Base-by-base conservation (phyloP, 2,113 vertebrate species). In the Climacteris rufus region DNA sequence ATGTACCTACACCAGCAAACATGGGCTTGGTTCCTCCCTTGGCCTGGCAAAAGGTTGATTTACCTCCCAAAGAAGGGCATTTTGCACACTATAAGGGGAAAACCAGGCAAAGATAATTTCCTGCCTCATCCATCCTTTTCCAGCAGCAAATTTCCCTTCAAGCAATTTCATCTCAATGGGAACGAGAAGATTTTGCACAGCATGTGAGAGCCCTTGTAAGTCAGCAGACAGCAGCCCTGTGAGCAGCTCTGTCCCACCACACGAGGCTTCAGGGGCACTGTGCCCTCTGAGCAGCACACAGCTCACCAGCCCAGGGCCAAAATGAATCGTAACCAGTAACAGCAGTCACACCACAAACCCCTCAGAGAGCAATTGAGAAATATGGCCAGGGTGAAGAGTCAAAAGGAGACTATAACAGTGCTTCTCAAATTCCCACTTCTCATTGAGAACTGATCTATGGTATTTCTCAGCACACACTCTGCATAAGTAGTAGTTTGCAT, bases 231-330 rank as follows among this genome's bases (percentile, higher is more conserved):
- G n/a, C 35, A 47, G 61, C 31, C 15, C 61, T 50, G 9, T 35
- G 50, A 82, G 42, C 1, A 2, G 23, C 42, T 83, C 42, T 8
- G 2, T 65, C 37, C 60, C 47, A 78, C 30, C 59, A 66, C 30
- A 28, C 3, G 14, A 65, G 42, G 27, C 11, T 77, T 69, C 4
- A 24, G 24, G 6, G 42, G 28, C 59, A 13, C 24, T 30, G 57
- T 87, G 59, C 3, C 47, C 49, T 8, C 13, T 0, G 1, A 49
- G 28, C 39, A 83, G 59, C 11, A 30, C 0, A 2, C 50, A 74
- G 66, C 27, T 91, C 81, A 80, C 33, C 23, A 61, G 20, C 25
- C 27, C 53, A 78, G 35, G 30, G 23, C 23, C 76, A 77, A 83
- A 89, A 64, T 59, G 83, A 89, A 74, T 68, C n/a, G 45, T 10